A percentile compares a stretch with the other conserved stretches of the same genome.
Conservation (phyloP, 2,888 invertebrate genomes). For the Luperina nickerlii region DNA sequence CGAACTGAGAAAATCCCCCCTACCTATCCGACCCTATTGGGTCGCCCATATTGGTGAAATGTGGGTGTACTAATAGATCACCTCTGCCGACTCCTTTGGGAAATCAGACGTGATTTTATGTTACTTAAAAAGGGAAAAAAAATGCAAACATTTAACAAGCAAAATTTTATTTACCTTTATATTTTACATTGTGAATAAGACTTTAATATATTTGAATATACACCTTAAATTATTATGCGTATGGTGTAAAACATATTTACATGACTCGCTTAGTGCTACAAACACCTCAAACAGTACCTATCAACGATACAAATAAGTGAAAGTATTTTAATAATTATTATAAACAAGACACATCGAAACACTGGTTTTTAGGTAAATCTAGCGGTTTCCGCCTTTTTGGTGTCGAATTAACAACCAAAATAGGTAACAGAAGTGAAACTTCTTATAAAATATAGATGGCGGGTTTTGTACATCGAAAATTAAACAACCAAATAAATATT, state of each 20-base stretch:
- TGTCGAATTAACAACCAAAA: not conserved
- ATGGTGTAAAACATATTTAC: constrained; percentile 84
- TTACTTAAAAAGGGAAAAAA: not conserved
- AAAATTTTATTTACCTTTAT: constrained; percentile 83
- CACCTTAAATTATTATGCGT: constrained; percentile 76
- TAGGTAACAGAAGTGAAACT: not conserved
- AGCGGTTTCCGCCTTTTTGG: not conserved
- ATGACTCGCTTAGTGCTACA: constrained; percentile 66
- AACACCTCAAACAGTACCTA: constrained; percentile 52
- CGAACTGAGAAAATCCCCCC: no score
- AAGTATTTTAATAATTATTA: constrained; percentile 19
- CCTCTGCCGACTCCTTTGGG: no score
- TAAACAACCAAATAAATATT: no score
- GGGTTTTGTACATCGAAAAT: no score
- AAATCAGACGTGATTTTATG: no score
- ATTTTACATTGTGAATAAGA: constrained; percentile 84
- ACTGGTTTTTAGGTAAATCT: not conserved
- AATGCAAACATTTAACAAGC: constrained; percentile 74
- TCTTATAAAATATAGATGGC: not conserved
- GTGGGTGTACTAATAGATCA: no score
- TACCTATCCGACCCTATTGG: no score
- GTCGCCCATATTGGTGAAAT: no score
- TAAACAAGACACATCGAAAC: constrained; percentile 32
- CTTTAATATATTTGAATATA: constrained; percentile 78
- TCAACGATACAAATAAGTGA: constrained; percentile 49